phyloP scores from a whole-genome alignment of 2,113 vertebrate genomes.

The Triplophysa dalaica region DNA sequence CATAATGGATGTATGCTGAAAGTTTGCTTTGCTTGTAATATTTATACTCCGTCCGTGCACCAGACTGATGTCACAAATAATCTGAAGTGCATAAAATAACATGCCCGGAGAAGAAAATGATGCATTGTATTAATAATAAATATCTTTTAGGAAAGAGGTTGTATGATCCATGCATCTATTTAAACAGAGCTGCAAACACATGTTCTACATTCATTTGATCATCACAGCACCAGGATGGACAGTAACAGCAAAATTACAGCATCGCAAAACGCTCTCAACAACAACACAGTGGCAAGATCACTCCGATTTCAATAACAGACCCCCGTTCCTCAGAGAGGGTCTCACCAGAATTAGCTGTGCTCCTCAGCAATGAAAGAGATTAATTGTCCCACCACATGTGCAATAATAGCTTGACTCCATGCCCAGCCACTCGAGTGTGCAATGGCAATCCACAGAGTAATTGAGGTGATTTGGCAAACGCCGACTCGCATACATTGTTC shows the following conservation, averaged over 20 bases:
- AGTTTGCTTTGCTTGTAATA: conserved; percentile 14
- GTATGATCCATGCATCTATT: too few species aligned
- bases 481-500: conserved; percentile 49
- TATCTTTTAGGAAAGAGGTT: neutral
- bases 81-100: neutral
- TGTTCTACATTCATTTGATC: neutral
- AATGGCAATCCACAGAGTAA: conserved; percentile 54
- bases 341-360: conserved; percentile 32
- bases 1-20: conserved; percentile 18
- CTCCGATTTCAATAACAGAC: conserved; percentile 37
- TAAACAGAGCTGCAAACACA: too few species aligned
- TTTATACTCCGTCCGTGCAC: conserved; percentile 29
- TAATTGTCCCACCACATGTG: conserved; percentile 57
- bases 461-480: conserved; percentile 52
- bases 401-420: conserved; percentile 54
- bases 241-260: conserved; percentile 7
- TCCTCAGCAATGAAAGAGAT: conserved; percentile 53
- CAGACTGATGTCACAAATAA: neutral
- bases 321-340: conserved; percentile 18
- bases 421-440: conserved; percentile 51
- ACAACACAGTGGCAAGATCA: conserved; percentile 7
- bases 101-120: neutral
- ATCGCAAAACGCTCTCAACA: conserved; percentile 1
- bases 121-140: neutral
- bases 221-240: neutral